These are phyloP conservation scores for Caenorhabditis sp. DNA, from an alignment of 2,888 invertebrate genomes.

Conservation along the genomic window DNA sequence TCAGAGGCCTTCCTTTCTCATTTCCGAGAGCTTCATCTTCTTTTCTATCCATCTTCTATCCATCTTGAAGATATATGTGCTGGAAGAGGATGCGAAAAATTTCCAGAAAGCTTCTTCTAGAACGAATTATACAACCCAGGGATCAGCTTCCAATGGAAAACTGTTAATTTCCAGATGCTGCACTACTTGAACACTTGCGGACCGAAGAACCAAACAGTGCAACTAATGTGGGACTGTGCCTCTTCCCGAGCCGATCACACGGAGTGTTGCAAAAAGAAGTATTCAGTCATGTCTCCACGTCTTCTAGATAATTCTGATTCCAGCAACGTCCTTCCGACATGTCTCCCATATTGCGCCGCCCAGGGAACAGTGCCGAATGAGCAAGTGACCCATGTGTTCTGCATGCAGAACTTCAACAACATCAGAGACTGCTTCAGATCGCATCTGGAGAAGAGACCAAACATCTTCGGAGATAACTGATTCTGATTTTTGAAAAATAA, in stretches of 20 bases:
- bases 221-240: slow-evolving; percentile 81
- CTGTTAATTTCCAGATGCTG: slow-evolving; percentile 70
- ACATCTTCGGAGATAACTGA: slow-evolving; percentile 79
- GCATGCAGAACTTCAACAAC: slow-evolving; percentile 77
- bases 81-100: no score
- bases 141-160: no score
- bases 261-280: slow-evolving; percentile 79
- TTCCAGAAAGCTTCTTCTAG: no score
- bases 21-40: no score
- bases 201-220: slow-evolving; percentile 76
- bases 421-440: slow-evolving; percentile 79
- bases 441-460: slow-evolving; percentile 78
- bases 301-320: slow-evolving; percentile 5
- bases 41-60: no score
- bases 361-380: slow-evolving; percentile 74
- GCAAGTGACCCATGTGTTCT: slow-evolving; percentile 79
- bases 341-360: slow-evolving; percentile 77
- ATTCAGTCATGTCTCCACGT: slow-evolving; percentile 10
- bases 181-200: slow-evolving; percentile 77
- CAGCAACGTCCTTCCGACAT: slow-evolving; percentile 74
- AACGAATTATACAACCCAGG: no score
- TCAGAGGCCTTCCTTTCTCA: no score
- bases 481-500: background rate
- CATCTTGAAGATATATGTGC: no score
- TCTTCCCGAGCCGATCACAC: slow-evolving; percentile 79